Conservation (phyloP, 2,888 invertebrate species). For the Pterostichus niger region DNA sequence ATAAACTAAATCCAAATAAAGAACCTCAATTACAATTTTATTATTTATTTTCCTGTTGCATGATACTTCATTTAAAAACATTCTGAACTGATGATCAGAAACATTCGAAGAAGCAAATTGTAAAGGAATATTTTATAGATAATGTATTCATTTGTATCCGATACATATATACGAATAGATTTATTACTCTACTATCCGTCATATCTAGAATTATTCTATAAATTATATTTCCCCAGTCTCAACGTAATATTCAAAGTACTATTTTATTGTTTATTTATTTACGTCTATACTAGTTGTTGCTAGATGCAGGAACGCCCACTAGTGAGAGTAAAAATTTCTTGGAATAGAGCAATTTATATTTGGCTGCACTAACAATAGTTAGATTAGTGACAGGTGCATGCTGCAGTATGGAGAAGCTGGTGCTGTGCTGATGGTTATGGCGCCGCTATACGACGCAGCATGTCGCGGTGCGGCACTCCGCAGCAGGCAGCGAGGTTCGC, state of each 20-base stretch:
- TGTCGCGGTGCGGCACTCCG: slow-evolving; percentile 58
- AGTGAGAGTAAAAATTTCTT: slow-evolving; percentile 53
- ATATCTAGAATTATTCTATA: too few species aligned
- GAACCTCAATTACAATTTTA: neutral
- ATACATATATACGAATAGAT: too few species aligned
- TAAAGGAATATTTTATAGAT: neutral
- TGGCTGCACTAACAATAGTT: slow-evolving; percentile 61
- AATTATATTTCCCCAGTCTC: too few species aligned
- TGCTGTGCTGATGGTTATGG: slow-evolving; percentile 37
- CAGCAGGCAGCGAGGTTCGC: slow-evolving; percentile 43
- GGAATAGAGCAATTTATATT: slow-evolving; percentile 60
- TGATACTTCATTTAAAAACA: neutral
- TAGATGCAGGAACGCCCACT: slow-evolving; percentile 42
- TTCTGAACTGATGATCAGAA: neutral
- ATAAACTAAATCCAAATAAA: slow-evolving; percentile 28
- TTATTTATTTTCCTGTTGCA: slow-evolving; percentile 42
- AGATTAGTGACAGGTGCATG: slow-evolving; percentile 59
- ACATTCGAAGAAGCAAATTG: neutral
- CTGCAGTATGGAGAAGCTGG: slow-evolving; percentile 42
- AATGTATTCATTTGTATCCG: too few species aligned
- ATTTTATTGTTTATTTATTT: slow-evolving; percentile 26
- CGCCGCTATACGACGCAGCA: slow-evolving; percentile 49
- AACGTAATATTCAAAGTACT: neutral
- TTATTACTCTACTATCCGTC: too few species aligned
- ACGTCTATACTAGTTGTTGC: slow-evolving; percentile 7